Evolutionary conservation across 2,888 invertebrate genomes (phyloP).

Genomic region (Fragum whitleyi): DNA sequence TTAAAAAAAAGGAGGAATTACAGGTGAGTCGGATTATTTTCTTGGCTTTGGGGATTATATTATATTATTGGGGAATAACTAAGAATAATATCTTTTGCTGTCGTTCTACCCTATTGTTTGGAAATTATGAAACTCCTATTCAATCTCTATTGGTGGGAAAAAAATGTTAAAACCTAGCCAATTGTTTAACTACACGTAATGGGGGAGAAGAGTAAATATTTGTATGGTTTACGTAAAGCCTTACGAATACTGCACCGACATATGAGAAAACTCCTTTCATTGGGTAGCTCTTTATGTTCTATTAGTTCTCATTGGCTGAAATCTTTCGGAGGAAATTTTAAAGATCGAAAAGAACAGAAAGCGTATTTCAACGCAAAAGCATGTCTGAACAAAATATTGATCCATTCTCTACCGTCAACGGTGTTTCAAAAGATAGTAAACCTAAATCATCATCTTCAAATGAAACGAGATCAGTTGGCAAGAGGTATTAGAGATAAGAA

Average conservation of each 20-base stretch:
- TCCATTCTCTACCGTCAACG: conserved; percentile 37
- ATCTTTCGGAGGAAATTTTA: neutral
- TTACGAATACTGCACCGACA: neutral
- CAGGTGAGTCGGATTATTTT: no score
- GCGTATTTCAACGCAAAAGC: neutral
- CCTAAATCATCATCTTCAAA: conserved; percentile 53
- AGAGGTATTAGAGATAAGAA: conserved; percentile 64
- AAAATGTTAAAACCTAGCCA: no score
- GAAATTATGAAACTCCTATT: no score
- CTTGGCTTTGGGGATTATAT: no score
- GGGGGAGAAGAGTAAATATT: no score
- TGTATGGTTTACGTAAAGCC: neutral
- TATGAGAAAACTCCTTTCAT: neutral
- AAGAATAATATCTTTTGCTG: no score
- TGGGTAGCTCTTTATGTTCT: neutral
- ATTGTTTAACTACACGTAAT: no score
- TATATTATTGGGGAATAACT: no score
- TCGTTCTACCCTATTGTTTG: no score
- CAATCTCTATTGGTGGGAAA: no score
- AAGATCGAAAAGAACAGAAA: neutral
- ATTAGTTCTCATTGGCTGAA: conserved; percentile 2
- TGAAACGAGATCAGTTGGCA: conserved; percentile 76
- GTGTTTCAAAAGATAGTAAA: conserved; percentile 60
- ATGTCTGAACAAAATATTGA: conserved; percentile 65
- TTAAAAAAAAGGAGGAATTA: no score